phyloP scores from a whole-genome alignment of 2,888 invertebrate species.

The Napeogenes sylphis region DNA sequence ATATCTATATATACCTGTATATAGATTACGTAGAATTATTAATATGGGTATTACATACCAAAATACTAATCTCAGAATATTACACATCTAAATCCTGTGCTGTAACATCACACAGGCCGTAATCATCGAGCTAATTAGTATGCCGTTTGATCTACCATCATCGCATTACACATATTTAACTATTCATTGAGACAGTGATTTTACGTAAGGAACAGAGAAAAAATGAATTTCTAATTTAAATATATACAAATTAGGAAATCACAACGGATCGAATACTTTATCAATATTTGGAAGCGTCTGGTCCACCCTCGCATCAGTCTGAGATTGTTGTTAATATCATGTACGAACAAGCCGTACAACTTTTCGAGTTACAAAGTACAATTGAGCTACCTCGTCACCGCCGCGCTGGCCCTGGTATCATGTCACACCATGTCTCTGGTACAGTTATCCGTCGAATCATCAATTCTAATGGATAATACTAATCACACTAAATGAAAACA shows the following conservation, averaged over 20 bases:
- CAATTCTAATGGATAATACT: slow-evolving; percentile 56
- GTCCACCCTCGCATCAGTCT: slow-evolving; percentile 36
- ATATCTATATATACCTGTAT: no score
- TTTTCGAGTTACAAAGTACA: slow-evolving; percentile 3
- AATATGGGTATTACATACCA: no score
- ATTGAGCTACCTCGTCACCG: not conserved
- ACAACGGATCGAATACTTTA: slow-evolving; percentile 56
- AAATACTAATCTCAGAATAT: no score
- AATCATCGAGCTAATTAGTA: no score
- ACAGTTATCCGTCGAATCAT: slow-evolving; percentile 41
- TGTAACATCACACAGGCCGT: no score
- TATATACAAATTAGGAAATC: slow-evolving; percentile 60
- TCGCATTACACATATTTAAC: not conserved
- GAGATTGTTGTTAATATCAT: slow-evolving; percentile 54
- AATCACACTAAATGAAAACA: slow-evolving; percentile 42
- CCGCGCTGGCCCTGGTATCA: not conserved
- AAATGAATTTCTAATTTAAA: slow-evolving; percentile 30
- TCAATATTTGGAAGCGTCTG: slow-evolving; percentile 67
- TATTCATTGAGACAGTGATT: not conserved
- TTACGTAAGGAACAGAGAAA: slow-evolving; percentile 3
- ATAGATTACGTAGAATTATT: no score
- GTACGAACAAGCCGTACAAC: slow-evolving; percentile 39
- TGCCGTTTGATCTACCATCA: no score
- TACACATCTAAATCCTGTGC: no score
- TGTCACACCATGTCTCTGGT: not conserved